Evolutionary conservation across 1,140 invertebrate genomes (phyloP).

Genomic region (Melipona quadrifasciata): DNA sequence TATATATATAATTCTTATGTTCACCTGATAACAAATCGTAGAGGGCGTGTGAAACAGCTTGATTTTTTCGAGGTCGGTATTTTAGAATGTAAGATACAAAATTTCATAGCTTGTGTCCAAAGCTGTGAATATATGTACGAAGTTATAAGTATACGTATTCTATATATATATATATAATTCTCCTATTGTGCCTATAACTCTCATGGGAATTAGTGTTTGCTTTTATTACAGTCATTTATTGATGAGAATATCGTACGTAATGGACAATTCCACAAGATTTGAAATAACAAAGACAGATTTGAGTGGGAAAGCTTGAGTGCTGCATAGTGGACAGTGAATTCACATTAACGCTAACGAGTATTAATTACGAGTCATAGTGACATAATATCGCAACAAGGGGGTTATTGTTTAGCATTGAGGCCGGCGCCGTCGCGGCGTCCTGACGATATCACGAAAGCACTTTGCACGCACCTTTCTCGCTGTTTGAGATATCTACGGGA

Average conservation of each 20-base stretch:
- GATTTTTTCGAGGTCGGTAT: too few species aligned
- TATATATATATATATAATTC: background rate
- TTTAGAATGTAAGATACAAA: too few species aligned
- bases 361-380: background rate
- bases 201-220: background rate
- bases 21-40: too few species aligned
- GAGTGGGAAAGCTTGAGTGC: background rate
- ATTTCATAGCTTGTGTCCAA: background rate
- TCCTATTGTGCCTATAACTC: background rate
- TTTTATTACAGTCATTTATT: background rate
- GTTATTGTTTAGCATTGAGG: slow-evolving; percentile 22
- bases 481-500: slow-evolving; percentile 17
- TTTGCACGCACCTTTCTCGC: slow-evolving; percentile 42
- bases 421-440: slow-evolving; percentile 28
- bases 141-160: background rate
- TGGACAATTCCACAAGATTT: background rate
- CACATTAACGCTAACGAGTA: background rate
- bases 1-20: too few species aligned
- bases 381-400: background rate
- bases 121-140: too few species aligned
- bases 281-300: background rate
- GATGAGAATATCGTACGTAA: background rate
- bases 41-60: too few species aligned
- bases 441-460: slow-evolving; percentile 28
- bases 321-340: background rate